These are phyloP conservation scores for Nanger granti DNA, from an alignment of 2,113 vertebrate genomes.

Conservation along the genomic window DNA sequence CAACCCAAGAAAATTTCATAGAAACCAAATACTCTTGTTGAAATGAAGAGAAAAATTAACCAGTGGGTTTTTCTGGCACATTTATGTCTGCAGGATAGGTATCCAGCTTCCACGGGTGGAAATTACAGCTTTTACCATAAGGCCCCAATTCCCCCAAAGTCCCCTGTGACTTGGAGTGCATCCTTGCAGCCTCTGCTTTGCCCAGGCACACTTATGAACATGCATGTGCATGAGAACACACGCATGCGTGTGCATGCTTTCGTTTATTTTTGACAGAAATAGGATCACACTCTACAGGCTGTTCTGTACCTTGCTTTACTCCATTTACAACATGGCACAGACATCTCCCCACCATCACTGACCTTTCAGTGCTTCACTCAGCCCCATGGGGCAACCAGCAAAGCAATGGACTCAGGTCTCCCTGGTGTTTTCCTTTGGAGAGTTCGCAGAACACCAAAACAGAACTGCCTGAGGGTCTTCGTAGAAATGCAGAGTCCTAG, in stretches of 20 bases:
- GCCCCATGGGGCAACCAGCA: not conserved
- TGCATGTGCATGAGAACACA: rapidly evolving
- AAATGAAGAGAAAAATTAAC: not conserved
- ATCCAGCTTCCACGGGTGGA: not conserved
- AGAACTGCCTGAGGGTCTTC: not conserved
- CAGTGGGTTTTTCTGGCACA: not conserved
- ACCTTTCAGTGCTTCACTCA: not conserved
- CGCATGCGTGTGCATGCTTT: rapidly evolving
- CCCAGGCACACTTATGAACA: not conserved
- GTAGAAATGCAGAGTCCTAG: not conserved
- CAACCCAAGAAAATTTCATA: not conserved
- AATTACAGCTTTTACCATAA: not conserved
- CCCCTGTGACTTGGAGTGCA: not conserved
- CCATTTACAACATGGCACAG: not conserved
- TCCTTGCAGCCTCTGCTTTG: not conserved
- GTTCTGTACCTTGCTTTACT: not conserved
- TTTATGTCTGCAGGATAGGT: not conserved
- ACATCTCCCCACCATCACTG: not conserved
- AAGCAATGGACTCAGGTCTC: not conserved
- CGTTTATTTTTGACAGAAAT: not conserved
- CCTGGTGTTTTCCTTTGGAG: not conserved
- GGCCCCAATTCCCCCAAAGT: not conserved
- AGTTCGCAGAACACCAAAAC: not conserved
- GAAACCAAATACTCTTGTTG: not conserved
- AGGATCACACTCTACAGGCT: not conserved